Conservation (phyloP, 2,888 invertebrate species). For the Amorpha juglandis region DNA sequence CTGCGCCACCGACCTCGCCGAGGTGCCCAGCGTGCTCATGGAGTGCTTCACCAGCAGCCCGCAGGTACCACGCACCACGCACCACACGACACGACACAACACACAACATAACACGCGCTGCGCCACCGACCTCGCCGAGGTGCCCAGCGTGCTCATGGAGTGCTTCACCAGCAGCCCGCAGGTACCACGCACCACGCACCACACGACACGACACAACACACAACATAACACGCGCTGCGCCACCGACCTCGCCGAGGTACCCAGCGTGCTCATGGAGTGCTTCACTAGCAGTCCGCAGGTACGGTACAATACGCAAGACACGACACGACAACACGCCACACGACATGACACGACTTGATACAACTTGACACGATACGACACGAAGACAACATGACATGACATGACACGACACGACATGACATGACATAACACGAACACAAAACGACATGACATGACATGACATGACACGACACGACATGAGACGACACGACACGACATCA, state of each 20-base stretch:
- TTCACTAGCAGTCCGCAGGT: constrained; percentile 94
- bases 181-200: constrained; percentile 36
- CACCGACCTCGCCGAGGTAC: constrained; percentile 99
- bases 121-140: constrained; percentile 98
- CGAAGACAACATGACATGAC: constrained; percentile 11
- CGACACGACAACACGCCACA: not conserved
- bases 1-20: constrained; percentile 98
- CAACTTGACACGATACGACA: not conserved
- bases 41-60: constrained; percentile 98
- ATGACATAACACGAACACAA: no score
- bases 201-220: not conserved
- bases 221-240: constrained; percentile 93
- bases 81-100: not conserved
- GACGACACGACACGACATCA: no score
- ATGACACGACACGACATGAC: not conserved
- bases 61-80: constrained; percentile 66
- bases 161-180: constrained; percentile 96
- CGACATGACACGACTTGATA: not conserved
- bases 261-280: constrained; percentile 99
- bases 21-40: constrained; percentile 99
- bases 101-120: constrained; percentile 91
- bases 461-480: no score
- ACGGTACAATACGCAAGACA: no score
- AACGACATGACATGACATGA: no score
- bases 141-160: constrained; percentile 99